Conservation (phyloP, 2,888 invertebrate species). For the Drosophila mettleri region DNA sequence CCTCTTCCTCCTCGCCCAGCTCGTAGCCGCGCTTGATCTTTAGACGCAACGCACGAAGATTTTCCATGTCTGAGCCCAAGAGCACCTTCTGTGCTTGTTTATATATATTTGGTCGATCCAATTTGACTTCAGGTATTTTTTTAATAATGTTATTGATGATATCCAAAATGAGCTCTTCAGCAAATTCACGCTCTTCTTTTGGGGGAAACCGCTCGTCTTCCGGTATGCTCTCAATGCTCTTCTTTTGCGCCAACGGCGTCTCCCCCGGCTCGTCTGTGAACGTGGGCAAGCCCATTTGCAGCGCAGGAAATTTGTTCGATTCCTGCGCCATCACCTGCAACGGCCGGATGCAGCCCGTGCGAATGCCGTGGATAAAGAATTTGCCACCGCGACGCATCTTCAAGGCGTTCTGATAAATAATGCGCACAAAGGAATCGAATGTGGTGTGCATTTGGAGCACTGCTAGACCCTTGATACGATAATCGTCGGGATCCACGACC, state of each 20-base stretch:
- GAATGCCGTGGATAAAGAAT: slow-evolving; percentile 87
- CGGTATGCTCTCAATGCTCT: slow-evolving; percentile 80
- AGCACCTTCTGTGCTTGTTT: slow-evolving; percentile 79
- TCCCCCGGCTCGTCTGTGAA: slow-evolving; percentile 53
- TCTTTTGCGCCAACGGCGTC: slow-evolving; percentile 49
- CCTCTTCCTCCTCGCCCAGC: slow-evolving; percentile 85
- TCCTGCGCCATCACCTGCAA: slow-evolving; percentile 64
- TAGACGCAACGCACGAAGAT: slow-evolving; percentile 74
- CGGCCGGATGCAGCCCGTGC: slow-evolving; percentile 83
- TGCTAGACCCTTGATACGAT: slow-evolving; percentile 85
- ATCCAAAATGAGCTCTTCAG: slow-evolving; percentile 63
- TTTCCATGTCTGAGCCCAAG: slow-evolving; percentile 76
- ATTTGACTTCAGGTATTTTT: slow-evolving; percentile 48
- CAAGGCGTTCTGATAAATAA: slow-evolving; percentile 85
- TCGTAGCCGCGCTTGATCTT: slow-evolving; percentile 79
- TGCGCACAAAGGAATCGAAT: slow-evolving; percentile 86
- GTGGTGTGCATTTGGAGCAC: slow-evolving; percentile 88
- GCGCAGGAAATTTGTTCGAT: slow-evolving; percentile 69
- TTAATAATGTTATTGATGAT: slow-evolving; percentile 72
- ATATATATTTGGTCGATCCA: slow-evolving; percentile 55
- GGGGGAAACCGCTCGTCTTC: slow-evolving; percentile 71
- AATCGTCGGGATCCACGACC: slow-evolving; percentile 85
- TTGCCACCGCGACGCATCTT: slow-evolving; percentile 81
- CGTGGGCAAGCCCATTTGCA: slow-evolving; percentile 72
- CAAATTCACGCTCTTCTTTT: slow-evolving; percentile 68